These are phyloP conservation scores for Brachystomella parvula DNA, from an alignment of 1,140 invertebrate species.

Conservation along the genomic window DNA sequence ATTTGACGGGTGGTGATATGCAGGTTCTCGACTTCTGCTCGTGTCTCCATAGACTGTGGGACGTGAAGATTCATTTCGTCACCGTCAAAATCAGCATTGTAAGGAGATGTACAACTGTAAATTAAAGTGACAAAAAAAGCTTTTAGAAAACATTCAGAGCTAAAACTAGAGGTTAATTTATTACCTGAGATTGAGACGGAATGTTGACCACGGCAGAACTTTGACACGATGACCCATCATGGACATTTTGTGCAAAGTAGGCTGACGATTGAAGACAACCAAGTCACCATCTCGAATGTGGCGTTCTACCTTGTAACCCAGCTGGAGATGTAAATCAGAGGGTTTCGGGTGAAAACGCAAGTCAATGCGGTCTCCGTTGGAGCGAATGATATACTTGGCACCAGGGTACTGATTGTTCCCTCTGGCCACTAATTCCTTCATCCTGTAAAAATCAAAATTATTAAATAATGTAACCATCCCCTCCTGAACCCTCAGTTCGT, in stretches of 20 bases:
- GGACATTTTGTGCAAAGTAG: constrained; percentile 99
- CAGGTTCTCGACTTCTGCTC: constrained; percentile 96
- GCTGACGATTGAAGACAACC: constrained; percentile 99
- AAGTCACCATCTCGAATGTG: constrained; percentile 97
- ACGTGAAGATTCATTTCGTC: constrained; percentile 99
- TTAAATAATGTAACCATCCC: not conserved
- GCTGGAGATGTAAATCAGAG: constrained; percentile 95
- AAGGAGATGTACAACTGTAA: constrained; percentile 97
- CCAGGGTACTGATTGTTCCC: constrained; percentile 98
- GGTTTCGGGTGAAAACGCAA: constrained; percentile 96
- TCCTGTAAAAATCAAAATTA: constrained; percentile 50
- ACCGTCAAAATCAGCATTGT: constrained; percentile 99
- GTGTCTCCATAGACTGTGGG: constrained; percentile 96
- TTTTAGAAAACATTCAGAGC: no score
- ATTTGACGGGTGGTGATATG: constrained; percentile 96
- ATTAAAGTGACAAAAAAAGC: no score
- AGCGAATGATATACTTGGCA: constrained; percentile 97
- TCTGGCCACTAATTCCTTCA: constrained; percentile 90
- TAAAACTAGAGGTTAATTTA: not conserved
- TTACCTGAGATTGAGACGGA: constrained; percentile 77
- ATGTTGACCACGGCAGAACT: constrained; percentile 96
- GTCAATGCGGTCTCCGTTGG: constrained; percentile 98
- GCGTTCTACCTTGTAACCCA: constrained; percentile 95
- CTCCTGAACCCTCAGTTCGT: not conserved
- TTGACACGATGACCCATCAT: constrained; percentile 99